Base-by-base conservation (phyloP, 2,113 vertebrate genomes). In the Scatophagus argus region DNA sequence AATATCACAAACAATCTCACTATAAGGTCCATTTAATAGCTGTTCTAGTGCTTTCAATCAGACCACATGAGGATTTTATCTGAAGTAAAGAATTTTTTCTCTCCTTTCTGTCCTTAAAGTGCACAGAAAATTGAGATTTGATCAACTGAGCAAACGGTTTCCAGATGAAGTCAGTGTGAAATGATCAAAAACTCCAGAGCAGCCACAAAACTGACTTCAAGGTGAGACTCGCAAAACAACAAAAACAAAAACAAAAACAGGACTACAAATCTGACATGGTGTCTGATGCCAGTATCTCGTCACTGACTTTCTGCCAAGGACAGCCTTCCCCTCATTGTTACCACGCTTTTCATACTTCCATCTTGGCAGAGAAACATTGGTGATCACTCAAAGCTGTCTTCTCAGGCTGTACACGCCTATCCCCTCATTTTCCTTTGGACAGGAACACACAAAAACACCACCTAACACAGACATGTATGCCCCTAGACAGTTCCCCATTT, bases 261-360 rank as follows among this genome's bases (percentile, higher is more conserved):
- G 9, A 29, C 59, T 25, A 61, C 23, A 21, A 21, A 19, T 62
- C 14, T 3, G 39, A 62, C 8, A 8, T 21, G 60, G 27, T 2
- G 11, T 41, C 29, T 55, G 16, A 55, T 9, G 14, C 52, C 47
- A 63, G 16, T 4, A 5, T 25, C 12, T 49, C 1, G 0, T 38
- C 17, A 19, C n/a, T 25, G 13, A 49, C 10, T 36, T 19, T 34
- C 19, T 49, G 13, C 19, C 52, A 59, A 38, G 6, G 21, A 29
- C 60, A 64, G 64, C 43, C 38, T 81, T 83, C 67, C 77, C 65
- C 3, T 74, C 34, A 70, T 62, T 79, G 77, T 86, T 73, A 39
- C 36, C 25, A 58, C 27, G 16, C 55, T 13, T 67, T 67, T 74
- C n/a, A 66, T 23, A 3, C n/a, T 79, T 68, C 27, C 67, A 64